These are phyloP conservation scores for Notodonta ziczac DNA, from an alignment of 2,888 invertebrate genomes.

Conservation along the genomic window DNA sequence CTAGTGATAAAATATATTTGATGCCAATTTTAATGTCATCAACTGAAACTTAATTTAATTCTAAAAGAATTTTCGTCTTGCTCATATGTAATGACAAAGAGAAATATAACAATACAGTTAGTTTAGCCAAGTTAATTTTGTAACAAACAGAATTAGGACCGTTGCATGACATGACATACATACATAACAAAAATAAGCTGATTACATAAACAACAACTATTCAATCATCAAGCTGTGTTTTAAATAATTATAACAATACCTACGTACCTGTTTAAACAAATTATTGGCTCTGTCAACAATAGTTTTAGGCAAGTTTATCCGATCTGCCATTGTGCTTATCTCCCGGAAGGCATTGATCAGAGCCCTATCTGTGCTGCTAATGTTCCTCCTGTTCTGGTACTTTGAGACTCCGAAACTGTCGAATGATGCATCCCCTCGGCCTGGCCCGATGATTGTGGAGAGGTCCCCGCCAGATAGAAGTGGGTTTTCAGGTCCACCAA, in stretches of 20 bases:
- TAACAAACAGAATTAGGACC: no score
- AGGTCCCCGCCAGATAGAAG: slow-evolving; percentile 97
- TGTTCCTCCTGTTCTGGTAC: slow-evolving; percentile 90
- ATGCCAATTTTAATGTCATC: no score
- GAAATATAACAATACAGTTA: no score
- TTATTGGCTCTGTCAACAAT: slow-evolving; percentile 98
- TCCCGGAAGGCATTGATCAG: slow-evolving; percentile 98
- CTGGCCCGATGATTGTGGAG: slow-evolving; percentile 96
- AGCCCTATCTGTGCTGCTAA: slow-evolving; percentile 97
- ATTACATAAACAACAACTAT: no score
- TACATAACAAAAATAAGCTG: no score
- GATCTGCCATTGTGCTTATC: slow-evolving; percentile 98
- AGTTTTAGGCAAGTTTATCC: slow-evolving; percentile 98
- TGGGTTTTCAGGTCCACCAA: slow-evolving; percentile 99
- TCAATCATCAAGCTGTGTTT: no score
- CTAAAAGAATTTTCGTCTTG: no score
- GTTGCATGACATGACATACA: no score
- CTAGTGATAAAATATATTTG: no score
- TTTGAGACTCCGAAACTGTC: slow-evolving; percentile 93
- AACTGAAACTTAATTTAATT: no score
- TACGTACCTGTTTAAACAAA: slow-evolving; percentile 95
- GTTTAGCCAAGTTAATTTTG: no score
- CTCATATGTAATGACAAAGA: no score
- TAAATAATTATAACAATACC: neutral
- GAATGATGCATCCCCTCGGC: slow-evolving; percentile 92